phyloP scores from a whole-genome alignment of 1,140 invertebrate species.

The Scylla paramamosain region DNA sequence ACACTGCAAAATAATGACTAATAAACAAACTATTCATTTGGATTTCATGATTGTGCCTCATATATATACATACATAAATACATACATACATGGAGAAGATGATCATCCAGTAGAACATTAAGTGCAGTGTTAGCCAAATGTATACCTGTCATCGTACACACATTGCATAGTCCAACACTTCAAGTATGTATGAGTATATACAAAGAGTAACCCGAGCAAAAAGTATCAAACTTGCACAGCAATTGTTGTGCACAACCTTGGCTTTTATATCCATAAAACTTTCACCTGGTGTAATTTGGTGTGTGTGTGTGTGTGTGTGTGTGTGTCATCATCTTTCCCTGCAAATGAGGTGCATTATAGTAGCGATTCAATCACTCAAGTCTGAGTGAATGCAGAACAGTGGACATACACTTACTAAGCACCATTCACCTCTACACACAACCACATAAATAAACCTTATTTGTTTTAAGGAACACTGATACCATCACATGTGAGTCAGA shows the following conservation, averaged over 20 bases:
- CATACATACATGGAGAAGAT: not conserved
- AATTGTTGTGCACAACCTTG: not conserved
- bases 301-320: too few relatives aligned
- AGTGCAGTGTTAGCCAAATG: not conserved
- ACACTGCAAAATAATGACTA: not conserved
- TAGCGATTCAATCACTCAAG: too few relatives aligned
- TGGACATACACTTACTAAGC: not conserved
- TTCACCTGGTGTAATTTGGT: not conserved
- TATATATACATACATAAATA: slow-evolving; percentile 42
- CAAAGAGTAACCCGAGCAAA: not conserved
- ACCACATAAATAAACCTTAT: not conserved
- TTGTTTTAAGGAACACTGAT: slow-evolving; percentile 11
- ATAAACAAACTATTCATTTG: not conserved
- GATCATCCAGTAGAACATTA: not conserved
- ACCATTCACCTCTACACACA: not conserved
- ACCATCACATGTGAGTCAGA: not conserved
- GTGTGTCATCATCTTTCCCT: too few relatives aligned
- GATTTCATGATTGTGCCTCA: slow-evolving; percentile 5
- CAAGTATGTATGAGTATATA: not conserved
- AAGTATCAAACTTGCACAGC: not conserved
- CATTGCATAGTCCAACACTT: not conserved
- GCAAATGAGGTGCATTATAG: too few relatives aligned
- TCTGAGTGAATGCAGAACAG: not conserved
- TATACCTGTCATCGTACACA: not conserved
- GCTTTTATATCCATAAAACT: not conserved